These are phyloP conservation scores for Acromyrmex echinatior DNA, from an alignment of 1,140 invertebrate genomes.

Conservation along the genomic window DNA sequence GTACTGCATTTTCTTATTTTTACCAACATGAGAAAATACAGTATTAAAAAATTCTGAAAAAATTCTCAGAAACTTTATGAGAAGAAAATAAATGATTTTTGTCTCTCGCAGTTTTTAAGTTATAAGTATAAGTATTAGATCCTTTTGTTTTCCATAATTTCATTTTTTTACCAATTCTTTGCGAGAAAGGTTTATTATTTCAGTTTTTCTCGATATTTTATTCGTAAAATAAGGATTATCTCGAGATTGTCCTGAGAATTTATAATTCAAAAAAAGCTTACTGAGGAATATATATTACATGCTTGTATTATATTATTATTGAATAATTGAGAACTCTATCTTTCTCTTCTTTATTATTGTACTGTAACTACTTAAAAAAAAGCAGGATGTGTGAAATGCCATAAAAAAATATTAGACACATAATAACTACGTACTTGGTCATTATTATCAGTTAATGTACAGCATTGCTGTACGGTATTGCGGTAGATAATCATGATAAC, in stretches of 20 bases:
- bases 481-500: conserved; percentile 7
- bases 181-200: neutral
- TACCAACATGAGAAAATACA: too few relatives aligned
- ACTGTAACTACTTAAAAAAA: neutral
- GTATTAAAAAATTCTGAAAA: too few relatives aligned
- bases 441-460: neutral
- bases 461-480: neutral
- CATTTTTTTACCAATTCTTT: neutral
- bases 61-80: too few relatives aligned
- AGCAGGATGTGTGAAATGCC: neutral
- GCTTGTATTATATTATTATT: neutral
- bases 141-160: neutral
- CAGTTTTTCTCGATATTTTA: neutral
- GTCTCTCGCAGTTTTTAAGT: too few relatives aligned
- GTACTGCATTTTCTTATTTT: too few relatives aligned
- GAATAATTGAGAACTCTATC: neutral
- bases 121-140: neutral
- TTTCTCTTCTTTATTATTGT: neutral
- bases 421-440: neutral
- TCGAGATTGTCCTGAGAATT: neutral
- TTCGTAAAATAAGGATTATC: neutral
- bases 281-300: neutral
- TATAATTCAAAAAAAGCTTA: neutral
- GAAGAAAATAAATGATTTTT: too few relatives aligned
- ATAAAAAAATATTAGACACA: neutral